Base-by-base conservation (phyloP, 1,140 invertebrate genomes). In the Brachionus calyciflorus region DNA sequence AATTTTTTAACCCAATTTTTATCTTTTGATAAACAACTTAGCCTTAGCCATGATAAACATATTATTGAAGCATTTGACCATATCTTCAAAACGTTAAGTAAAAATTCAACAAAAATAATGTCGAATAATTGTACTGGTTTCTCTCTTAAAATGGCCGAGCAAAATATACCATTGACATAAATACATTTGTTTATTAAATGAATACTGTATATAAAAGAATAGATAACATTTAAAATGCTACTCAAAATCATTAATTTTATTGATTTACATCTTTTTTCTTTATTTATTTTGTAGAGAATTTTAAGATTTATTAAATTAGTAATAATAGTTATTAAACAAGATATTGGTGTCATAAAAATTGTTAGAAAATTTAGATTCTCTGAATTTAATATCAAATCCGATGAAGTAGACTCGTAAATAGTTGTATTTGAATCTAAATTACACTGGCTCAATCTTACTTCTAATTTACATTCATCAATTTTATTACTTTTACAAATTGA, bases 161-260 rank as follows among this genome's bases (percentile, higher is more conserved):
- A 55, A 55, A 55, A 55, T 26, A 55, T 55, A 17, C 51, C 51
- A 28, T 55, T 55, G 10, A 55, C 21, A 55, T 55, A 55, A 55
- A 55, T n/a, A 28, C 51, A 55, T 55, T 55, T 12, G 51, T 55
- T 55, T 10, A 55, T 26, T 26, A 55, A 19, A 55, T 55, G 51
- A n/a, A n/a, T n/a, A n/a, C n/a, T n/a, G n/a, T n/a, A n/a, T n/a
- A n/a, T n/a, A n/a, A n/a, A n/a, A n/a, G n/a, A n/a, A n/a, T n/a
- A n/a, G n/a, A n/a, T n/a, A n/a, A n/a, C n/a, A n/a, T n/a, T n/a
- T n/a, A n/a, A n/a, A n/a, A n/a, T n/a, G n/a, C n/a, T n/a, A n/a
- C n/a, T n/a, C n/a, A n/a, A n/a, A n/a, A n/a, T n/a, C n/a, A n/a
- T n/a, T n/a, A n/a, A n/a, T n/a, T n/a, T n/a, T n/a, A n/a, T n/a